These are phyloP conservation scores for Bombus confusus DNA, from an alignment of 1,140 invertebrate species.

Conservation along the genomic window DNA sequence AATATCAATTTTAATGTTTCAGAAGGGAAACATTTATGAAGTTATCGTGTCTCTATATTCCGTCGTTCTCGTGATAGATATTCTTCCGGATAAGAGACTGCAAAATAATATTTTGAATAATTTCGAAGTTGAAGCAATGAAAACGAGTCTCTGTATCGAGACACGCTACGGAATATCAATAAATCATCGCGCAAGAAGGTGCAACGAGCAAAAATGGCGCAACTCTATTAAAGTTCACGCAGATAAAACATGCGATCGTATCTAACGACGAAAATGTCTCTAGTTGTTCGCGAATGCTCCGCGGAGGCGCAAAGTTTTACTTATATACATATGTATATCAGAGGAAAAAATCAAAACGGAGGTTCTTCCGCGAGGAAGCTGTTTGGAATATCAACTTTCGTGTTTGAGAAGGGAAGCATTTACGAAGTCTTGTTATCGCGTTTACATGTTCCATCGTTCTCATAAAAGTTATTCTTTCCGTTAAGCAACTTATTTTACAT, in stretches of 20 bases:
- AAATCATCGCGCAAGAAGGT: neutral
- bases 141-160: too few relatives aligned
- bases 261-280: neutral
- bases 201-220: neutral
- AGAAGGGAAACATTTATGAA: neutral
- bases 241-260: neutral
- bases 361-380: neutral
- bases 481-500: neutral
- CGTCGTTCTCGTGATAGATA: neutral
- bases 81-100: too few relatives aligned
- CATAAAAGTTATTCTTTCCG: neutral
- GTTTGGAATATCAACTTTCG: neutral
- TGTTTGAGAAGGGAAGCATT: neutral
- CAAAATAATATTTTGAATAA: neutral
- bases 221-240: neutral
- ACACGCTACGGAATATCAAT: neutral
- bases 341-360: neutral
- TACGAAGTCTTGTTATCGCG: neutral
- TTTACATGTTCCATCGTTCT: neutral
- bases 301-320: neutral
- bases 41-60: neutral
- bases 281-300: neutral
- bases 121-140: too few relatives aligned
- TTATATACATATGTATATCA: neutral
- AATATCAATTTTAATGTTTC: conserved; percentile 7